Evolutionary conservation across 2,888 invertebrate genomes (phyloP).

Genomic region (Dichetophora obliterata): DNA sequence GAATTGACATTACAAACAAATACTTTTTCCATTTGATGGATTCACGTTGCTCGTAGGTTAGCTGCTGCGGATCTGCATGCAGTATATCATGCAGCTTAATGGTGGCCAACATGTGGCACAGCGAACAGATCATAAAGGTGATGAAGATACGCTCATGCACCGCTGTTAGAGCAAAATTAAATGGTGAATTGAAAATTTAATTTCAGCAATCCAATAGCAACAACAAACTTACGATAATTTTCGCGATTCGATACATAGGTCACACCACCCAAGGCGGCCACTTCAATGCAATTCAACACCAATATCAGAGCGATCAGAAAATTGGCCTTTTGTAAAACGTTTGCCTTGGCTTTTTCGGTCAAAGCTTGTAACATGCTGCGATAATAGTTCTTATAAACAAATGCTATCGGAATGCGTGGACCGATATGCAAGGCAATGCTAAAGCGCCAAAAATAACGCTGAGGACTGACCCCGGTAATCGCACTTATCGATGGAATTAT

Average conservation of each 20-base stretch:
- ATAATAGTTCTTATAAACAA: conserved; percentile 88
- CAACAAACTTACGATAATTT: conserved; percentile 90
- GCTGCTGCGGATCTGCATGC: conserved; percentile 56
- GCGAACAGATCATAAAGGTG: conserved; percentile 87
- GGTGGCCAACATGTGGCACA: conserved; percentile 85
- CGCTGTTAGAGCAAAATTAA: conserved; percentile 72
- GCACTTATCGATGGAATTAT: conserved; percentile 96
- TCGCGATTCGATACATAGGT: conserved; percentile 95
- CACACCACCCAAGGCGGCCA: conserved; percentile 88
- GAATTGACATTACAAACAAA: conserved; percentile 81
- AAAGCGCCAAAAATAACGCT: conserved; percentile 92
- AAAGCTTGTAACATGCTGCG: conserved; percentile 71
- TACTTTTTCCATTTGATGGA: conserved; percentile 79
- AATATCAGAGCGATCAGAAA: conserved; percentile 80
- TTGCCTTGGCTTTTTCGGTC: conserved; percentile 54
- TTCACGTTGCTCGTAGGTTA: conserved; percentile 69
- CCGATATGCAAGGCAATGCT: conserved; percentile 92
- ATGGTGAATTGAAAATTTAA: background rate
- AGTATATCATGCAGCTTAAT: conserved; percentile 73
- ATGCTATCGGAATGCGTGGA: conserved; percentile 89
- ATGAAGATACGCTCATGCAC: conserved; percentile 93
- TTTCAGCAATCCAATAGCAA: background rate
- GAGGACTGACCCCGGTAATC: conserved; percentile 93
- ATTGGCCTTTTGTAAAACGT: conserved; percentile 69
- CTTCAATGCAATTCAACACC: conserved; percentile 87